Evolutionary conservation across 2,888 invertebrate species (phyloP).

Genomic region (Agrochola lota): DNA sequence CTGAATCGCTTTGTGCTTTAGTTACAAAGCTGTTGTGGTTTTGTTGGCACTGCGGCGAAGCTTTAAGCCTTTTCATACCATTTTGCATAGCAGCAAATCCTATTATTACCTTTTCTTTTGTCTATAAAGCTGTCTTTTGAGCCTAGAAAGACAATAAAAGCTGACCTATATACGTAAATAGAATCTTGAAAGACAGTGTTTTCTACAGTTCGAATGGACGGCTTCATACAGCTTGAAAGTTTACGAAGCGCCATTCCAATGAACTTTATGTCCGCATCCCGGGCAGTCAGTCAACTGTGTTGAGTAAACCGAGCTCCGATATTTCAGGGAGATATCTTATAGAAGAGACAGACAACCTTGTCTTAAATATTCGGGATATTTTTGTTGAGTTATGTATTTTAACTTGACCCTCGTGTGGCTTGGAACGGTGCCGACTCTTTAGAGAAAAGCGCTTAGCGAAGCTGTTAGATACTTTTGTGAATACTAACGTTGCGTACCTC

Average conservation of each 20-base stretch:
- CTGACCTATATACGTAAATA: conserved; percentile 38
- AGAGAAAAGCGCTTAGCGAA: conserved; percentile 12
- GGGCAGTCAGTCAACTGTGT: conserved; percentile 41
- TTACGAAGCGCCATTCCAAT: conserved; percentile 37
- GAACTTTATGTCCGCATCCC: conserved; percentile 37
- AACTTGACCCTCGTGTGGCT: conserved; percentile 19
- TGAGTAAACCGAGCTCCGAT: conserved; percentile 9
- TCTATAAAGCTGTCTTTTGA: conserved; percentile 26
- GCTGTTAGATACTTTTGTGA: background rate
- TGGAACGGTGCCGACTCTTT: conserved; percentile 48
- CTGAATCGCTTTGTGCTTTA: conserved; percentile 36
- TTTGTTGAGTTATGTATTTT: conserved; percentile 17
- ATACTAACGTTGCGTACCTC: background rate
- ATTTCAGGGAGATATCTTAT: conserved; percentile 27
- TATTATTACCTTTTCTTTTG: conserved; percentile 26
- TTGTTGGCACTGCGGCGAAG: conserved; percentile 29
- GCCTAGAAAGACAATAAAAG: background rate
- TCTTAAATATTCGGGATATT: conserved; percentile 7
- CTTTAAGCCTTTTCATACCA: conserved; percentile 37
- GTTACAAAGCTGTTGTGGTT: conserved; percentile 34
- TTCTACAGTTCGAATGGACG: conserved; percentile 39
- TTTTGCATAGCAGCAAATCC: conserved; percentile 21
- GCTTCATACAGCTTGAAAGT: conserved; percentile 32
- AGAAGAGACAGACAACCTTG: conserved; percentile 11
- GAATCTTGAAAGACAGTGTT: conserved; percentile 23